Evolutionary conservation across 2,113 vertebrate genomes (phyloP).

Genomic region (Datnioides undecimradiatus): DNA sequence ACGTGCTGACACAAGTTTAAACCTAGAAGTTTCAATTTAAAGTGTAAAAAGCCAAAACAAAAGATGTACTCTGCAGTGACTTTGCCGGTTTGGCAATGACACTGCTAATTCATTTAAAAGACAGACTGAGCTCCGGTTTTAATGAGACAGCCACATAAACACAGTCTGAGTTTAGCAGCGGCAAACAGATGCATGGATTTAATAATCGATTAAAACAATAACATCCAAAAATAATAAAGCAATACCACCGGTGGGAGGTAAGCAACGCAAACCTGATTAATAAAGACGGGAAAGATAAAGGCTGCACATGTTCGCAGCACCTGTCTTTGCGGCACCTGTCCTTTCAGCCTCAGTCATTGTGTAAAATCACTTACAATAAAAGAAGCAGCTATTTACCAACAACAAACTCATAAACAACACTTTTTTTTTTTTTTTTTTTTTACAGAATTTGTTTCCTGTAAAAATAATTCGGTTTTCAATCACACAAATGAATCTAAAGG

Average conservation of each 20-base stretch:
- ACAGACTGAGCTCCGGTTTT: constrained; percentile 15
- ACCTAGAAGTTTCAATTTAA: background rate
- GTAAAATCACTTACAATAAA: background rate
- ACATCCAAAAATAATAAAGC: background rate
- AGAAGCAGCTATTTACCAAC: background rate
- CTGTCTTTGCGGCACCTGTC: background rate
- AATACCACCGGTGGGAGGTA: background rate
- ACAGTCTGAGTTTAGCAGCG: background rate
- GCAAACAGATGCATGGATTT: background rate
- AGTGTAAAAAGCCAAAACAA: background rate
- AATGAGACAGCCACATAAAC: background rate
- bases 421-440: too few relatives aligned
- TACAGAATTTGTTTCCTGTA: background rate
- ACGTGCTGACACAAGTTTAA: background rate
- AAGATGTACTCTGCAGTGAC: background rate
- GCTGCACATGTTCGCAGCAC: background rate
- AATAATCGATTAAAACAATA: constrained; percentile 6
- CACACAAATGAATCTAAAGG: background rate
- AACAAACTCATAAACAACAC: too few relatives aligned
- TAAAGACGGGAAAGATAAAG: constrained; percentile 1
- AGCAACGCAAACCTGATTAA: background rate
- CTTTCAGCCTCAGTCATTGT: background rate
- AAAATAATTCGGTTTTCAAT: background rate
- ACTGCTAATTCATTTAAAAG: constrained; percentile 17
- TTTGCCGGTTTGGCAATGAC: constrained; percentile 5